Evolutionary conservation across 2,113 vertebrate genomes (phyloP), one percentile per base, ranked within the genome.

Genomic region (Megatriorchis doriae): DNA sequence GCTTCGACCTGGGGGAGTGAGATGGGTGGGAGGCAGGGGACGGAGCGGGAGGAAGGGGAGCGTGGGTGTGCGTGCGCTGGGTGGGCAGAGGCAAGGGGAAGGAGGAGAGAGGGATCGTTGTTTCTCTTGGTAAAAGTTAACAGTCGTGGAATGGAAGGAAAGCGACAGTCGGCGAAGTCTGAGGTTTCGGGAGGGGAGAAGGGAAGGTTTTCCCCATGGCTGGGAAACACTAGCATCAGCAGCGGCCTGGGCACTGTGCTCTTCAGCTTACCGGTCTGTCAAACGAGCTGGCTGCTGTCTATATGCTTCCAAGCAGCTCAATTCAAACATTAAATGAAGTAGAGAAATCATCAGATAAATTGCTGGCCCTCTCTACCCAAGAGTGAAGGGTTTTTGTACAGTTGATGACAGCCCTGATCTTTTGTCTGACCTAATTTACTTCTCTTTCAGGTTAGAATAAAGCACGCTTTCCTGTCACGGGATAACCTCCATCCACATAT

Each of bases 371-470:
- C 93, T 66, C 86, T 81, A 58, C 92, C 63, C 71, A 77, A 96
- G 96, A 97, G 90, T 91, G 97, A 97, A 98, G 88, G 83, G 73
- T 45, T 97, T 94, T 87, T 96, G 96, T 96, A 95, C 90, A 92
- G 95, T 94, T 86, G 96, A 94, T 95, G 98, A 98, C 98, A 98
- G 97, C 84, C 32, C 80, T 71, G 91, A 94, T 98, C 97, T 98
- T 98, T 98, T 98, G 96, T 98, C 98, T 98, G 98, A 98, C 98
- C 97, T 97, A 98, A 98, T 98, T 98, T 98, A 98, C 97, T 98
- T 98, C 97, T 96, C 97, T 98, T 97, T 97, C 97, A 97, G 98
- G 96, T 98, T 97, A 97, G 90, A 97, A 97, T 68, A 94, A 96
- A 98, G 89, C 74, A 1, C 20, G 34, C 92, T 94, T 97, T 96